Conservation (phyloP, 2,888 invertebrate species). For the Biston betularia region DNA sequence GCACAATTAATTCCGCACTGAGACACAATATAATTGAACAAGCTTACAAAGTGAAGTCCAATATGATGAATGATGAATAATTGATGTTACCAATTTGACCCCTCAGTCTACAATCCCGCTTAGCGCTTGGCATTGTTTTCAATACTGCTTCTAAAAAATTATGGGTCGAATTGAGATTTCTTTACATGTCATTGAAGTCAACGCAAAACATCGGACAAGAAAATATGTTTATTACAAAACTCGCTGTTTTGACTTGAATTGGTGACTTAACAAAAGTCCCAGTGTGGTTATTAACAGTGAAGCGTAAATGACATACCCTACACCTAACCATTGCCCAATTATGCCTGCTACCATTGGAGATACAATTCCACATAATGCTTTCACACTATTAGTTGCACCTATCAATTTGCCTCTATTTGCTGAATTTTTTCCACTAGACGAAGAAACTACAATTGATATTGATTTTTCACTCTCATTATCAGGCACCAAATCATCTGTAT, state of each 20-base stretch:
- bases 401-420: neutral
- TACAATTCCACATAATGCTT: conserved; percentile 87
- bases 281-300: conserved; percentile 71
- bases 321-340: conserved; percentile 82
- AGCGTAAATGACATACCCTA: conserved; percentile 77
- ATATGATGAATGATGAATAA: too few species aligned
- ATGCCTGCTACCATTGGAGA: conserved; percentile 87
- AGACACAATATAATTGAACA: too few species aligned
- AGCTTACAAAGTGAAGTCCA: too few species aligned
- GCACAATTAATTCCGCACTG: too few species aligned
- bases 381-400: conserved; percentile 78
- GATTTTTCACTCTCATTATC: conserved; percentile 3
- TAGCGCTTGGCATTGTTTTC: too few species aligned
- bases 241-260: conserved; percentile 54
- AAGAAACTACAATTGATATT: neutral
- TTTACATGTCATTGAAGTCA: neutral
- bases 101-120: too few species aligned
- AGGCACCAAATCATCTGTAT: conserved; percentile 87
- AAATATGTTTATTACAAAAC: neutral
- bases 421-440: neutral
- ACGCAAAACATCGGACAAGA: neutral
- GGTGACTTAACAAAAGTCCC: conserved; percentile 74
- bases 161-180: too few species aligned
- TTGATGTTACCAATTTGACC: too few species aligned
- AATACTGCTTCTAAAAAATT: too few species aligned